A percentile compares a stretch with the other conserved stretches of the same genome.
Evolutionary conservation across 2,113 vertebrate species (phyloP).

Genomic region (Callionymus lyra): DNA sequence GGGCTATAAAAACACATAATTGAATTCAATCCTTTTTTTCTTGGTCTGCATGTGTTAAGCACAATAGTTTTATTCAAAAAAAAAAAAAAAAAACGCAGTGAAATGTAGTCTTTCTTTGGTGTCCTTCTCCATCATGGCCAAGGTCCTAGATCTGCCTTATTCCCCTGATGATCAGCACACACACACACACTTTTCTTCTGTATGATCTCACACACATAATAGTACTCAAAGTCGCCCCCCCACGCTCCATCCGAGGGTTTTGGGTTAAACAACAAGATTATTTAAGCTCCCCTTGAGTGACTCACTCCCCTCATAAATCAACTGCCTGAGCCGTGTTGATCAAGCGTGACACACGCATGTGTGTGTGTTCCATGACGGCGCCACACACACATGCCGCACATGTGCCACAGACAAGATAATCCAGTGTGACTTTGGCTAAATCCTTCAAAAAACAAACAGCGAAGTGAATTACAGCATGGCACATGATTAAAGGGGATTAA

Average conservation of each 20-base stretch:
- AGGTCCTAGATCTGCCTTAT: conserved; percentile 59
- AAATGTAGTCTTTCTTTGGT: neutral
- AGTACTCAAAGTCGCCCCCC: conserved; percentile 37
- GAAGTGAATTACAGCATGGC: conserved; percentile 11
- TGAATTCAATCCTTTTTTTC: no score
- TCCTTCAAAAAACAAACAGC: conserved; percentile 9
- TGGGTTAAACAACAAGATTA: conserved; percentile 67
- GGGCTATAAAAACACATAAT: no score
- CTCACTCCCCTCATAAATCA: conserved; percentile 64
- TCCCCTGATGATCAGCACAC: conserved; percentile 27
- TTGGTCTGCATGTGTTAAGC: no score
- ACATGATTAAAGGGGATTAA: conserved; percentile 7
- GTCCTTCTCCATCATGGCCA: conserved; percentile 28
- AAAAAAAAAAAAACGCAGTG: neutral
- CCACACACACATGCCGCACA: neutral
- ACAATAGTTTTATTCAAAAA: neutral
- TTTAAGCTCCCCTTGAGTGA: conserved; percentile 46
- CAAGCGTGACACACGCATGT: conserved; percentile 12
- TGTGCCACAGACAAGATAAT: conserved; percentile 12
- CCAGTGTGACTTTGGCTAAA: conserved; percentile 1
- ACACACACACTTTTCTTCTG: no score
- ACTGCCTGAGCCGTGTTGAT: conserved; percentile 25
- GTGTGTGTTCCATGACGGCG: neutral
- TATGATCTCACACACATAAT: no score
- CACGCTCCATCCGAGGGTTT: conserved; percentile 52